phyloP scores from a whole-genome alignment of 2,888 invertebrate species.

The Agrochola macilenta region DNA sequence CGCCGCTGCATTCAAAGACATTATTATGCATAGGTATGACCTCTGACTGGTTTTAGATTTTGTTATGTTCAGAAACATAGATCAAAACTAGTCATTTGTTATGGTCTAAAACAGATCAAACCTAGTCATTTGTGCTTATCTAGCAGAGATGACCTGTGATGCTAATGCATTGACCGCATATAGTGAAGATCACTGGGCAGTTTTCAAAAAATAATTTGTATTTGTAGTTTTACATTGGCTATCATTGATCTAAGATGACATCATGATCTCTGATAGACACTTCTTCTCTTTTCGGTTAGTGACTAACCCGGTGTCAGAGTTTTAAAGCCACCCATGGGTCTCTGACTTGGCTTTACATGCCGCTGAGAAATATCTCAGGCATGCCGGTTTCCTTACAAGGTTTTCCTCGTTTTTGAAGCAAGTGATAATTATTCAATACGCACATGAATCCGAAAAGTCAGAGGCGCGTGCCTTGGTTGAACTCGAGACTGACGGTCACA shows the following conservation, averaged over 20 bases:
- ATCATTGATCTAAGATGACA: not conserved
- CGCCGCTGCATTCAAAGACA: not conserved
- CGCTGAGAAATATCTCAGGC: no score
- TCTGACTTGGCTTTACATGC: no score
- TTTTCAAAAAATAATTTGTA: not conserved
- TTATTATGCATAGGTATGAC: not conserved
- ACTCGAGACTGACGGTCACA: no score
- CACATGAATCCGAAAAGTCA: no score
- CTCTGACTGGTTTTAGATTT: not conserved
- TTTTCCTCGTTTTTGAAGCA: no score
- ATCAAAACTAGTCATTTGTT: not conserved
- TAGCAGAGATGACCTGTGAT: not conserved
- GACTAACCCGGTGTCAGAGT: no score
- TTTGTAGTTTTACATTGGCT: not conserved
- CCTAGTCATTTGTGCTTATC: not conserved
- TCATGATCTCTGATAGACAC: not conserved
- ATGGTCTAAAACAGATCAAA: not conserved
- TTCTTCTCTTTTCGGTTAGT: no score
- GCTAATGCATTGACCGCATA: not conserved
- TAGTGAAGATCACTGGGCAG: not conserved
- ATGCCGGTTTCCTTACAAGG: no score
- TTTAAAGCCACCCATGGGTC: no score
- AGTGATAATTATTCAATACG: no score
- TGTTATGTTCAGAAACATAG: not conserved
- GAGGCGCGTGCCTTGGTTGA: no score